Base-by-base conservation (phyloP, 2,888 invertebrate genomes). In the Cepaea hortensis region DNA sequence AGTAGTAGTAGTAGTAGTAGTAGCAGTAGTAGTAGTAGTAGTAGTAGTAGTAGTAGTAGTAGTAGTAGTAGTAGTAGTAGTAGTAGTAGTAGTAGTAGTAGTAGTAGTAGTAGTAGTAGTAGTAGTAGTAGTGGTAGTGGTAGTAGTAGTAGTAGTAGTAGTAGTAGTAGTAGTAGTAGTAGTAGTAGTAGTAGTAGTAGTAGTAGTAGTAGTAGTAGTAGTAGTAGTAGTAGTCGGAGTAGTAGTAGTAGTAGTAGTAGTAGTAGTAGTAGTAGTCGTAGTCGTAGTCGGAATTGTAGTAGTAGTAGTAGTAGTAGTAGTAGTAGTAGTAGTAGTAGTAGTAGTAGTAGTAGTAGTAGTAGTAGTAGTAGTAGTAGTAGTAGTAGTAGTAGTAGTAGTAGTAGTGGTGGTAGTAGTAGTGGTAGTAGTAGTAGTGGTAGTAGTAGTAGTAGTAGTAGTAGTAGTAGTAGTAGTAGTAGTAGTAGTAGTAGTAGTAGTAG, bases 391-490 rank as follows among this genome's bases (percentile, higher is more conserved):
- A 62, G 62, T 80, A 80, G 23, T 61, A 62, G 55, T 80, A 80
- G 80, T 80, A 80, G 80, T 61, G 23, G 80, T 80, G 20, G 80
- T 80, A 75, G 75, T 62, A 55, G 73, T 61, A 76, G 84, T 76
- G 4, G 61, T 62, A 61, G 55, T 55, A 55, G 5, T 55, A 55
- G 55, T 55, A 55, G 55, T 55, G 9, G 55, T 55, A 55, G 55
- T 55, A 55, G 55, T 55, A 55, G 55, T 55, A 55, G 61, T 75
- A 5, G 50, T 50, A 75, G 61, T 76, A 55, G 75, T 62, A 75
- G 73, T 75, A 48, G 84, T 84, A 75, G 84, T 80, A 80, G 80
- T 80, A 80, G 80, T 80, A 46, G 80, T 80, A 80, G 80, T 80
- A 76, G 84, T 76, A 13, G 76, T 75, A 84, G 62, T 76, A 76